Percentiles rank a stretch among this genome's conserved stretches.
Evolutionary conservation across 2,797 vertebrate species (phyloP).

Genomic region (Sebastolobus altivelis): DNA sequence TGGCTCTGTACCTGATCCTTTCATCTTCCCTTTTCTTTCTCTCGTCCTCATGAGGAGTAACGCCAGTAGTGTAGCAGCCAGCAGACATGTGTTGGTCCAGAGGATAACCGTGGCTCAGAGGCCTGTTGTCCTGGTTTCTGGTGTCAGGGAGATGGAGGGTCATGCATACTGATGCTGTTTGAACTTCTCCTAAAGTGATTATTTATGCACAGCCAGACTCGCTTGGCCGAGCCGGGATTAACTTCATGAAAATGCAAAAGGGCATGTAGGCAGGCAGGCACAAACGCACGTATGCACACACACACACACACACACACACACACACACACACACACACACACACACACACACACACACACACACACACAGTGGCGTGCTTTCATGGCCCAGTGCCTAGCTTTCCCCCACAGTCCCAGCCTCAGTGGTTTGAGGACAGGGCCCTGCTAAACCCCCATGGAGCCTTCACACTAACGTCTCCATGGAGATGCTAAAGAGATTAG

Average conservation of each 20-base stretch:
- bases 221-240: slow-evolving; percentile 73
- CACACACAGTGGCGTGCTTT: slow-evolving; percentile 53
- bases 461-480: slow-evolving; percentile 75
- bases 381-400: slow-evolving; percentile 63
- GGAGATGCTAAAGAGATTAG: slow-evolving; percentile 79
- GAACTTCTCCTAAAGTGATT: slow-evolving; percentile 81
- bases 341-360: slow-evolving; percentile 14
- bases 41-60: slow-evolving; percentile 14
- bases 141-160: slow-evolving; percentile 74
- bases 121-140: slow-evolving; percentile 70
- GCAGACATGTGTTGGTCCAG: slow-evolving; percentile 54
- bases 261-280: slow-evolving; percentile 47
- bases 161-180: slow-evolving; percentile 84
- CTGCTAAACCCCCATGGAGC: slow-evolving; percentile 66
- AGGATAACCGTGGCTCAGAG: slow-evolving; percentile 43
- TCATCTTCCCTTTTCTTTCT: slow-evolving; percentile 14
- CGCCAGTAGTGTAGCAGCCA: slow-evolving; percentile 35
- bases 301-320: slow-evolving; percentile 32
- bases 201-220: slow-evolving; percentile 78
- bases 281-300: slow-evolving; percentile 17
- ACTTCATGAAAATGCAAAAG: slow-evolving; percentile 82
- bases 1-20: not conserved
- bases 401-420: slow-evolving; percentile 53
- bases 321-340: slow-evolving; percentile 35
- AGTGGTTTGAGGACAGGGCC: slow-evolving; percentile 68